phyloP scores from a whole-genome alignment of 1,140 invertebrate species.

The Diabrotica virgifera region DNA sequence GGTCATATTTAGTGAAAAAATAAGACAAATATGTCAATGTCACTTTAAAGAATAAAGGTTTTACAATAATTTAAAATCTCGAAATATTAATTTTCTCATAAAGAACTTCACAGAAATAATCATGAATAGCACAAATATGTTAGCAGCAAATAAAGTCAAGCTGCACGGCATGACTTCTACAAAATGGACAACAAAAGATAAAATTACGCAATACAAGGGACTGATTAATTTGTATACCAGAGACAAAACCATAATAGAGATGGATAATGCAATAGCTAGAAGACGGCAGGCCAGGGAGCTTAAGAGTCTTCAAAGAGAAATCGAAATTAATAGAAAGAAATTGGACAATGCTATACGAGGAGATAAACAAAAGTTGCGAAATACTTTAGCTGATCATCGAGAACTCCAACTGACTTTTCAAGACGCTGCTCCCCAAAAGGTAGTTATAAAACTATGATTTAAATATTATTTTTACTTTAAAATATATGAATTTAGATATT shows the following conservation, averaged over 20 bases:
- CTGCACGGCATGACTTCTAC: slow-evolving; percentile 58
- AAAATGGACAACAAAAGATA: slow-evolving; percentile 61
- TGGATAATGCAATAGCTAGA: slow-evolving; percentile 53
- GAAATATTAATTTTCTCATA: background rate
- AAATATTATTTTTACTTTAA: no score
- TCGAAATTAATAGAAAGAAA: slow-evolving; percentile 54
- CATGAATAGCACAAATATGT: slow-evolving; percentile 48
- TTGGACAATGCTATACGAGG: slow-evolving; percentile 55
- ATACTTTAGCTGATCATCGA: slow-evolving; percentile 54
- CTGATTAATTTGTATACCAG: slow-evolving; percentile 59
- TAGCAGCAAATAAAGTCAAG: slow-evolving; percentile 55
- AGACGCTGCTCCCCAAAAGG: slow-evolving; percentile 49
- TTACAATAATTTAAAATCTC: background rate
- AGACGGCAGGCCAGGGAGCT: slow-evolving; percentile 56
- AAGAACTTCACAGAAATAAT: slow-evolving; percentile 13
- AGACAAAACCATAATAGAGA: slow-evolving; percentile 55
- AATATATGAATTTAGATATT: no score
- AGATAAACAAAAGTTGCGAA: slow-evolving; percentile 55
- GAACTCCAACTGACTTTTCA: slow-evolving; percentile 57
- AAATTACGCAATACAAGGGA: slow-evolving; percentile 61
- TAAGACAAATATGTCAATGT: background rate
- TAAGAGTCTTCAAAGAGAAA: slow-evolving; percentile 53
- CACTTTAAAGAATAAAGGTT: background rate
- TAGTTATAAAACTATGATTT: no score
- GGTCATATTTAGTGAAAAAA: no score